A percentile compares a stretch with the other conserved stretches of the same genome.
Conservation (phyloP, 2,888 invertebrate species). For the Sympetrum striolatum region DNA sequence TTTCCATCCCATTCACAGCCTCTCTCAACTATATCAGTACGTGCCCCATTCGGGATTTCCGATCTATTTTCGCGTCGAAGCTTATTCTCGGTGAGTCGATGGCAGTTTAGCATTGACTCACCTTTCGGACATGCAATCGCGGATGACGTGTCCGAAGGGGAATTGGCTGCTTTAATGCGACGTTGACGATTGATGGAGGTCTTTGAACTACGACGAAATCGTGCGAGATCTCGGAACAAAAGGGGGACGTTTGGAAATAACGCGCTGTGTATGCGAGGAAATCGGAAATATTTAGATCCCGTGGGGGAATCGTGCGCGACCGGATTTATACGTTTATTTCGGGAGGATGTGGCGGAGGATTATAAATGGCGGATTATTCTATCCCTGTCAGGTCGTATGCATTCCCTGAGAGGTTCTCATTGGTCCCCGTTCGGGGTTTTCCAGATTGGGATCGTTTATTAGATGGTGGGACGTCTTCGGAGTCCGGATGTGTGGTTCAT, state of each 20-base stretch:
- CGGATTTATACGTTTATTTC: not conserved
- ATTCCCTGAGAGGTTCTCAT: too few species aligned
- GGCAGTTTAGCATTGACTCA: not conserved
- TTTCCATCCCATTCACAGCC: not conserved
- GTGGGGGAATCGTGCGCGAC: not conserved
- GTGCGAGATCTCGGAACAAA: not conserved
- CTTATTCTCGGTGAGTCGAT: not conserved
- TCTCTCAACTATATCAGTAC: not conserved
- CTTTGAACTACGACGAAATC: not conserved
- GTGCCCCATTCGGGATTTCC: not conserved
- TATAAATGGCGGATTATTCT: not conserved
- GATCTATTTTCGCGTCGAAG: not conserved
- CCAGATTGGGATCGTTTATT: too few species aligned
- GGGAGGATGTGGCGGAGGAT: not conserved
- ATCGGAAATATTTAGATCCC: not conserved
- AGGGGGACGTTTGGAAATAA: not conserved
- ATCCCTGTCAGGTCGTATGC: too few species aligned
- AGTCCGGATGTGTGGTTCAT: too few species aligned
- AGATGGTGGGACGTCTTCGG: too few species aligned
- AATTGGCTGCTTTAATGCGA: not conserved
- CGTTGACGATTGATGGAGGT: not conserved
- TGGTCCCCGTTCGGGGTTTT: too few species aligned
- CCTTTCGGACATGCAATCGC: not conserved
- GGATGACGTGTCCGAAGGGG: not conserved
- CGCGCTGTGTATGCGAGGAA: not conserved